Base-by-base conservation (phyloP, 2,888 invertebrate genomes). In the Apamea monoglypha region DNA sequence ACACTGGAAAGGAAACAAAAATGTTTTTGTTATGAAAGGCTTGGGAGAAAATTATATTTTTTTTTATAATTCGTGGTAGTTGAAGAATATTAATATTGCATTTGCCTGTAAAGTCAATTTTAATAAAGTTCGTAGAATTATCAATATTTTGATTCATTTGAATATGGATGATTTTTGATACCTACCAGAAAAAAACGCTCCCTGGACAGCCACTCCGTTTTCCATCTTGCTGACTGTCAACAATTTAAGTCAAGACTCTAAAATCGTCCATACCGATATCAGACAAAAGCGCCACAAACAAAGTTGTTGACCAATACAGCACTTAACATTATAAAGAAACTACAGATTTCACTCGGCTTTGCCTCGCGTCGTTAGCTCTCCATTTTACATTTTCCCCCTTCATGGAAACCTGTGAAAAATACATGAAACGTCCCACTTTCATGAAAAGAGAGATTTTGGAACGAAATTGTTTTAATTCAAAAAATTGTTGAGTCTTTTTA, bases 391-490 rank as follows among this genome's bases (percentile, higher is more conserved):
- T 77, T 59, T 59, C 32, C 12, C 29, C 10, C 44, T 72, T 67
- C 61, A 72, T 40, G 3, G 36, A 40, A 78, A 72, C 40, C 18
- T n/a, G 68, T 79, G 63, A 64, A 69, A 84, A 73, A 79, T 82
- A 64, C 50, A 78, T 84, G 40, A 84, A 78, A 73, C 44, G 63
- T 64, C 32, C 50, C 44, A 79, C 21, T 79, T 84, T 69, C 44
- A 69, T 44, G 63, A 53, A 61, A 50, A 61, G 50, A 44, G 69
- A 82, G 32, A 69, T 69, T 82, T 84, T 69, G 72, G n/a, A 69
- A 78, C 79, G 44, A 71, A 84, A 80, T 44, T 68, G 44, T 59
- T 84, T 79, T 64, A 84, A 64, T 64, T 79, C 64, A 0, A 44
- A 69, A 80, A 69, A 69, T 29, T 56, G 72, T 67, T 18, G 25